Conservation (phyloP, 2,888 invertebrate genomes). For the Diarsia mendica region DNA sequence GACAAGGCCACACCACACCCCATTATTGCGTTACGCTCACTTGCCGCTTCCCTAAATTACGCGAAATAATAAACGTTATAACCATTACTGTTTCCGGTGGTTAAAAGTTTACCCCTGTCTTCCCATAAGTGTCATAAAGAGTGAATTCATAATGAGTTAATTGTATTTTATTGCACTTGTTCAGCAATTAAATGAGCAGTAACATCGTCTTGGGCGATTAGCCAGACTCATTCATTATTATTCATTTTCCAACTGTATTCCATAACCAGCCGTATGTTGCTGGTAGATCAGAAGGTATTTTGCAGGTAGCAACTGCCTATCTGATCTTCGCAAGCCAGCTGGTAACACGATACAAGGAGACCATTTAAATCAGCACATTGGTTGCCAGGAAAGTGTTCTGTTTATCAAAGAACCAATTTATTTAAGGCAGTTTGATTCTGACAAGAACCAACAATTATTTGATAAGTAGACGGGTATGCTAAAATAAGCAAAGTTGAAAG, state of each 20-base stretch:
- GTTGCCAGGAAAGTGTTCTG: background rate
- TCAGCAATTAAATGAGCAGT: background rate
- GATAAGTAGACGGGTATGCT: background rate
- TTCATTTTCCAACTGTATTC: background rate
- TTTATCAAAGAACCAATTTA: background rate
- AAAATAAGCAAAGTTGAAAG: background rate
- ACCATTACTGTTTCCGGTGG: constrained; percentile 50
- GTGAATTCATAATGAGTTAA: background rate
- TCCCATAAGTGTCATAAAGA: background rate
- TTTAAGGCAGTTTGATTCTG: background rate
- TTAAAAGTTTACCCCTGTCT: constrained; percentile 12
- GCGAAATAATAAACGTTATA: constrained; percentile 41
- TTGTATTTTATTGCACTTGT: background rate
- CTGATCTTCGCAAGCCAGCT: background rate
- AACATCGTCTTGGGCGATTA: background rate
- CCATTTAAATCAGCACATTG: background rate
- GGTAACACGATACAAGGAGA: background rate
- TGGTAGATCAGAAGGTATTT: background rate
- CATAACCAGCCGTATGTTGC: background rate
- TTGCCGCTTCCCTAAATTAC: constrained; percentile 39
- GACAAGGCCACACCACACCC: constrained; percentile 31
- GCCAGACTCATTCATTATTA: background rate
- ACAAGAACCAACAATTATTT: background rate
- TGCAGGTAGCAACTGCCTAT: background rate
- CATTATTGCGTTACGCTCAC: constrained; percentile 34